A percentile compares a stretch with the other conserved stretches of the same genome.
Conservation (phyloP, 2,113 vertebrate genomes). For the Bambusicola thoracicus region DNA sequence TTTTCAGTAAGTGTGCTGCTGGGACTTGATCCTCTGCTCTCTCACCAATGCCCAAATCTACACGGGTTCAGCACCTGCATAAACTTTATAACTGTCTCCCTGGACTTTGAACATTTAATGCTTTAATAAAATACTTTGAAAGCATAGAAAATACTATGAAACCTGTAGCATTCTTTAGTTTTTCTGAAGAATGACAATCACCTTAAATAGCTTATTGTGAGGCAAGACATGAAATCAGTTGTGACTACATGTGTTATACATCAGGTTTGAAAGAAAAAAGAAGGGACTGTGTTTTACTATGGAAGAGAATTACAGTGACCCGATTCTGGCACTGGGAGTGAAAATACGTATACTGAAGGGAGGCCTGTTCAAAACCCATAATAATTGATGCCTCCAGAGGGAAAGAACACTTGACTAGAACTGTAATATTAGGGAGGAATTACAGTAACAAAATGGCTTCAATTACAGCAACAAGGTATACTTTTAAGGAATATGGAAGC, state of each 20-base stretch:
- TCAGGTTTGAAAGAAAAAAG: not conserved
- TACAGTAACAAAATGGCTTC: conserved; percentile 68
- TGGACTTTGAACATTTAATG: not conserved
- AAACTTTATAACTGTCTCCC: not conserved
- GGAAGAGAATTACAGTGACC: conserved; percentile 1
- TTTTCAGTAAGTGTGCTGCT: not conserved
- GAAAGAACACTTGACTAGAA: conserved; percentile 64
- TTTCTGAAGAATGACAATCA: not conserved
- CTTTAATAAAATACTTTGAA: not conserved
- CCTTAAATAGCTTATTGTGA: not conserved
- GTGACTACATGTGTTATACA: not conserved
- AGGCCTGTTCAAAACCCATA: conserved; percentile 47
- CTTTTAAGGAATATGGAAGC: conserved; percentile 61
- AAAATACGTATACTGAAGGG: not conserved
- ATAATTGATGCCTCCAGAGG: conserved; percentile 60
- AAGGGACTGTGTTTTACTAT: not conserved
- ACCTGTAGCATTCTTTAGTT: not conserved
- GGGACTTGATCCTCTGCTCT: not conserved
- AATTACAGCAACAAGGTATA: conserved; percentile 61
- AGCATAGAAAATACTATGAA: not conserved
- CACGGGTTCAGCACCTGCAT: not conserved
- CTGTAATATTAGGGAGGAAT: conserved; percentile 67
- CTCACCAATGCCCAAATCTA: not conserved
- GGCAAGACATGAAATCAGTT: not conserved
- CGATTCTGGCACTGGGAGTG: not conserved